Evolutionary conservation across 2,888 invertebrate species (phyloP), one percentile per base, ranked within the genome.

Genomic region (Linnaemya vulpina): DNA sequence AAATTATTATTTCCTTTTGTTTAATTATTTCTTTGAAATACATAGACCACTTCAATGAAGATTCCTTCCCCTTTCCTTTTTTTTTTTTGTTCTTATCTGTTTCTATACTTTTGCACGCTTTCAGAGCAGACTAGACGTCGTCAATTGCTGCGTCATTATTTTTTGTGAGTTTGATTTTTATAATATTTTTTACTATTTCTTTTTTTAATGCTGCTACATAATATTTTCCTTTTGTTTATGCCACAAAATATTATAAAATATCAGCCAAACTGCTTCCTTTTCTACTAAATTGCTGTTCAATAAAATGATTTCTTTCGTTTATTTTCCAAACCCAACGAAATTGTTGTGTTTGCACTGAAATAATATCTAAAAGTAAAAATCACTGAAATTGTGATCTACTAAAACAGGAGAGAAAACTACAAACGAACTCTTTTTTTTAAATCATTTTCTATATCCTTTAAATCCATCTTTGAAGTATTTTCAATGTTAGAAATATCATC

Each of bases 81-180:
- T n/a, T n/a, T n/a, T n/a, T n/a, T n/a, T n/a, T n/a, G n/a, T n/a
- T 65, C 43, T 40, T 51, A 51, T 70, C 40, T 68, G 20, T 76
- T 38, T 75, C 40, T 43, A 1, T 71, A 71, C 30, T 71, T 79
- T 79, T 83, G 67, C 82, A 83, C 71, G 83, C 83, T 78, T 60
- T 70, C 53, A 62, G 78, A 85, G 70, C 43, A 75, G 85, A 85
- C 85, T 75, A 85, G 85, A 85, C 85, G 82, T 78, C 85, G 85
- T 83, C 85, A 79, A 65, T 85, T 70, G 74, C 74, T 85, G 85
- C 85, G 70, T 82, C 75, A 85, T 85, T 78, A 78, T 83, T 78
- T 79, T 76, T 74, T 70, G 55, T 76, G 20, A 51, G 43, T 71
- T 73, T 46, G 3, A 13, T 73, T 15, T 25, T 25, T 53, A 1